phyloP scores from a whole-genome alignment of 1,140 invertebrate genomes.

The Sarcophaga peregrina region DNA sequence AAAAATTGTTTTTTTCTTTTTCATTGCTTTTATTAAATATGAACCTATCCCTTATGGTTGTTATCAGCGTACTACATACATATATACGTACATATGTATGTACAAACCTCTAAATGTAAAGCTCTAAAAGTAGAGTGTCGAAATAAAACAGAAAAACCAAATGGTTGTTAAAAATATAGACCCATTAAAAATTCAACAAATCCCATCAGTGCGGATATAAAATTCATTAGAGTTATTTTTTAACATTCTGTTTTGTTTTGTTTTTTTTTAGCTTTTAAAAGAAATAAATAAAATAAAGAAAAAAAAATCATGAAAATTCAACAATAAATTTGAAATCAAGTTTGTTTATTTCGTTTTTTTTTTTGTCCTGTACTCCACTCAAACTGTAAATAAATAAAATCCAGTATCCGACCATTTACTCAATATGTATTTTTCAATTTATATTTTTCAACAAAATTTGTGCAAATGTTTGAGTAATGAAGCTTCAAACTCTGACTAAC shows the following conservation, averaged over 20 bases:
- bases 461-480: too few relatives aligned
- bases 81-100: background rate
- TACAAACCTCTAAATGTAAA: background rate
- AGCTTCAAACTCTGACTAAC: background rate
- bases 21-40: background rate
- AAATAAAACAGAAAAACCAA: background rate
- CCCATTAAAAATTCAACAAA: conserved; percentile 32
- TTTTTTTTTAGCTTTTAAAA: too few relatives aligned
- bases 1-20: background rate
- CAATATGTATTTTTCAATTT: background rate
- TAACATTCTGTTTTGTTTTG: background rate
- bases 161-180: conserved; percentile 31
- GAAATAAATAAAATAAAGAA: too few relatives aligned
- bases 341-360: too few relatives aligned
- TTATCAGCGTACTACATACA: background rate
- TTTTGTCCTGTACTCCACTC: background rate
- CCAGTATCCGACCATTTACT: background rate
- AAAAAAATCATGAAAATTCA: too few relatives aligned
- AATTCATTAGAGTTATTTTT: conserved; percentile 31
- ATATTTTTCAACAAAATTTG: background rate
- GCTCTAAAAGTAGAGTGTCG: background rate
- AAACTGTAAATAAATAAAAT: background rate
- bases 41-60: background rate
- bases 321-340: too few relatives aligned
- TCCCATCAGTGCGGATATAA: conserved; percentile 30